phyloP scores from a whole-genome alignment of 2,888 invertebrate genomes.

The Lochmaea capreae region DNA sequence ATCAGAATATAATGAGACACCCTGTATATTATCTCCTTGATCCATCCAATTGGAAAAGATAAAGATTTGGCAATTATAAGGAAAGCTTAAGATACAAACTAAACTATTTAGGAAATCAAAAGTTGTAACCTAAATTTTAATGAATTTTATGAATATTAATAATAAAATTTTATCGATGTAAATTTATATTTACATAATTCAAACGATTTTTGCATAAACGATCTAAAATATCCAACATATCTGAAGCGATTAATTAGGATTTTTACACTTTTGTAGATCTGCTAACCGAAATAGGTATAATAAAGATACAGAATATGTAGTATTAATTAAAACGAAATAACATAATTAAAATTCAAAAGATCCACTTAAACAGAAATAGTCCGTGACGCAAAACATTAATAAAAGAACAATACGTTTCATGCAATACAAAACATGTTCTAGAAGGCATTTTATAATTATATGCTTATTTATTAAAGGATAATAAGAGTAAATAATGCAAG shows the following conservation, averaged over 20 bases:
- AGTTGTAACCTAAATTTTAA: too few relatives aligned
- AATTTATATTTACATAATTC: too few relatives aligned
- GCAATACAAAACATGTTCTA: slow-evolving; percentile 22
- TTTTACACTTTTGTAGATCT: slow-evolving; percentile 26
- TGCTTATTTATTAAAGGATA: neutral
- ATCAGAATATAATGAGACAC: too few relatives aligned
- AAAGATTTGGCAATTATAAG: too few relatives aligned
- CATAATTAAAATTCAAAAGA: slow-evolving; percentile 29
- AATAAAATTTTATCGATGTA: too few relatives aligned
- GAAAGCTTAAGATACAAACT: too few relatives aligned
- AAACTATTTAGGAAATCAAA: too few relatives aligned
- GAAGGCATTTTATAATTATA: slow-evolving; percentile 9
- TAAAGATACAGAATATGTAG: too few relatives aligned
- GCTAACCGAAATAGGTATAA: slow-evolving; percentile 6
- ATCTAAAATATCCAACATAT: neutral
- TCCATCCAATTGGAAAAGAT: too few relatives aligned
- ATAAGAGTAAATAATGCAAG: neutral
- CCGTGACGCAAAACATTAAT: slow-evolving; percentile 30
- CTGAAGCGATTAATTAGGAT: slow-evolving; percentile 11
- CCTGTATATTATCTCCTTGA: too few relatives aligned
- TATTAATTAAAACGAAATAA: slow-evolving; percentile 22
- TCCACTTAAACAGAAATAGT: slow-evolving; percentile 25
- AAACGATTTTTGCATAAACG: neutral
- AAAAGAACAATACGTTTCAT: slow-evolving; percentile 28
- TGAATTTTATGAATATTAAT: too few relatives aligned